Base-by-base conservation (phyloP, 2,113 vertebrate species). In the Salvelinus sp. region DNA sequence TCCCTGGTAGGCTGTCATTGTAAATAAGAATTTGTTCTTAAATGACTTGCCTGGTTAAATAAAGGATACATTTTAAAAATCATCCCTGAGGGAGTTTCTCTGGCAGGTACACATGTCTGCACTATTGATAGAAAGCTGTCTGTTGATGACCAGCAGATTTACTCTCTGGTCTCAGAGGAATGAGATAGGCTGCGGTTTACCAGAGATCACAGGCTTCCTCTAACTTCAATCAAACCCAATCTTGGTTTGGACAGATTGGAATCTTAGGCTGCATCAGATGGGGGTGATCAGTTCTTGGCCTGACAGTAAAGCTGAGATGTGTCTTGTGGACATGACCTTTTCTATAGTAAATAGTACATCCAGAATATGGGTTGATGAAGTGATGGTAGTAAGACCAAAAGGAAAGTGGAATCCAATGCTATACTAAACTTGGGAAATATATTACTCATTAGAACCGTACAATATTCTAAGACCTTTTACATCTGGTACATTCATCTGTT, bases 31-130 rank as follows among this genome's bases (percentile, higher is more conserved):
- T 33, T 33, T 33, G 33, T 33, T 33, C 33, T 33, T 33, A 33
- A 33, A 6, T 33, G 33, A 33, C 33, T 33, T 33, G 5, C 33
- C 33, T 33, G 6, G 33, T 33, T 33, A 33, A 6, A 33, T 33
- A 33, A 33, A 33, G 33, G 1, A 1, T 3, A 28, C 28, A 28
- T 27, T 2, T 2, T 3, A 27, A 27, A 27, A 27, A 27, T 0
- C 27, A 69, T 47, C 38, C 27, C 18, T 22, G 25, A 48, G 44
- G 44, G 22, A 69, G 7, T 12, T 44, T 69, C n/a, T 66, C 20
- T 48, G 68, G 68, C 22, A 69, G 44, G 44, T 69, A n/a, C 16
- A 25, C 48, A 69, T 69, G 68, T 23, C 38, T n/a, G 44, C 68
- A 23, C 68, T 47, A 69, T 23, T 14, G 38, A 69, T 48, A 48